Conservation (phyloP, 2,113 vertebrate species). For the Dipodomys merriami region DNA sequence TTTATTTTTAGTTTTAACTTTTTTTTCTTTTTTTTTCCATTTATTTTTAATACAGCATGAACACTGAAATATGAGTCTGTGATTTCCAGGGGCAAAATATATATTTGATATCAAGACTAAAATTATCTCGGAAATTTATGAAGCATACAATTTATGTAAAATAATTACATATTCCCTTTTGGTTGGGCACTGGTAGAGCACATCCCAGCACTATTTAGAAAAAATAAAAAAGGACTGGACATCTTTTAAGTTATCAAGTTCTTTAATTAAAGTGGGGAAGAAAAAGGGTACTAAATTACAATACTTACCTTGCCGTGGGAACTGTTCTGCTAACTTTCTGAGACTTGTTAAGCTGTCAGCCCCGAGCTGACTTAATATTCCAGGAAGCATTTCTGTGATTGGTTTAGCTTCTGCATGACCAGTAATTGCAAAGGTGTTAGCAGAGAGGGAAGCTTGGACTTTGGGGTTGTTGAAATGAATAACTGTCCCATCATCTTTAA, state of each 20-base stretch:
- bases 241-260: constrained; percentile 50
- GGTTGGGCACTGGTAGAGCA: background rate
- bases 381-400: constrained; percentile 99
- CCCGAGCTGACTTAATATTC: constrained; percentile 98
- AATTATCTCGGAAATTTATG: constrained; percentile 50
- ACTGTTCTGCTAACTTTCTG: constrained; percentile 97
- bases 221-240: background rate
- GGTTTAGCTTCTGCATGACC: constrained; percentile 98
- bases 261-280: background rate
- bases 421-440: constrained; percentile 98
- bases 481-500: constrained; percentile 98
- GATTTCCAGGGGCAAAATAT: background rate
- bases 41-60: background rate
- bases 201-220: too few relatives aligned
- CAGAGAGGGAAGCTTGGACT: constrained; percentile 98
- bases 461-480: constrained; percentile 99
- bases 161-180: constrained; percentile 8
- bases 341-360: constrained; percentile 98
- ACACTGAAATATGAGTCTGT: background rate
- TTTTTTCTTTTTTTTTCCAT: background rate
- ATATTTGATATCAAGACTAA: constrained; percentile 44
- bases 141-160: constrained; percentile 48
- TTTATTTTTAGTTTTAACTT: background rate
- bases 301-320: constrained; percentile 95
- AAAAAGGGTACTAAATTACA: constrained; percentile 13